phyloP scores from a whole-genome alignment of 2,797 vertebrate species.

The Malacoraja senta region DNA sequence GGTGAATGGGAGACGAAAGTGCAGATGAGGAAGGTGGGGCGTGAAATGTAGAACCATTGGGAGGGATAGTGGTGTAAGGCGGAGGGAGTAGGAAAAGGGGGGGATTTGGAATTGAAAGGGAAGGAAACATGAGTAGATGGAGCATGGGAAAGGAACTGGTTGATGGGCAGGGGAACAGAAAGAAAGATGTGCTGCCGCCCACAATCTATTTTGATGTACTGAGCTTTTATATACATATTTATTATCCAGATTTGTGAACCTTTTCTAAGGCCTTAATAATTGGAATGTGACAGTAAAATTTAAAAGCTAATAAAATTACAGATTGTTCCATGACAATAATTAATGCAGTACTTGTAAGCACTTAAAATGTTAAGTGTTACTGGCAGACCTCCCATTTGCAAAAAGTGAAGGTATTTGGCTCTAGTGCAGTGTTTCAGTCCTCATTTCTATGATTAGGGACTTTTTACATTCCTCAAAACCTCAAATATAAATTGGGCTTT shows the following conservation, averaged over 20 bases:
- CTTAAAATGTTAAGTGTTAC: neutral
- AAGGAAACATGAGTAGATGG: too few relatives aligned
- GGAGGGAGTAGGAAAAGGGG: too few relatives aligned
- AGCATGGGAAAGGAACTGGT: too few relatives aligned
- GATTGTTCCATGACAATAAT: neutral
- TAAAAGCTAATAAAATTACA: neutral
- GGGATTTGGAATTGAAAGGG: too few relatives aligned
- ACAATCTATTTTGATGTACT: neutral
- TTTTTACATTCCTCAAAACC: neutral
- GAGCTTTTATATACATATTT: neutral
- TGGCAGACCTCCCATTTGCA: neutral
- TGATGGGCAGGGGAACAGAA: too few relatives aligned
- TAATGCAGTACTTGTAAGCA: neutral
- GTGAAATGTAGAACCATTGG: too few relatives aligned
- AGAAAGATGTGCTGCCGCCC: too few relatives aligned
- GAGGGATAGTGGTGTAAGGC: too few relatives aligned
- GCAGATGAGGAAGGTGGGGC: too few relatives aligned
- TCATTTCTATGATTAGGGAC: neutral
- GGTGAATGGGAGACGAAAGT: too few relatives aligned
- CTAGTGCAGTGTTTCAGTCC: neutral
- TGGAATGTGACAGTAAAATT: neutral
- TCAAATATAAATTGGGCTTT: neutral
- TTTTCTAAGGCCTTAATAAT: neutral
- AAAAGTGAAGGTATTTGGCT: neutral
- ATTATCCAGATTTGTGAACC: neutral